These are phyloP conservation scores for Drosophila fungiperda DNA, from an alignment of 2,888 invertebrate genomes.

Conservation along the genomic window DNA sequence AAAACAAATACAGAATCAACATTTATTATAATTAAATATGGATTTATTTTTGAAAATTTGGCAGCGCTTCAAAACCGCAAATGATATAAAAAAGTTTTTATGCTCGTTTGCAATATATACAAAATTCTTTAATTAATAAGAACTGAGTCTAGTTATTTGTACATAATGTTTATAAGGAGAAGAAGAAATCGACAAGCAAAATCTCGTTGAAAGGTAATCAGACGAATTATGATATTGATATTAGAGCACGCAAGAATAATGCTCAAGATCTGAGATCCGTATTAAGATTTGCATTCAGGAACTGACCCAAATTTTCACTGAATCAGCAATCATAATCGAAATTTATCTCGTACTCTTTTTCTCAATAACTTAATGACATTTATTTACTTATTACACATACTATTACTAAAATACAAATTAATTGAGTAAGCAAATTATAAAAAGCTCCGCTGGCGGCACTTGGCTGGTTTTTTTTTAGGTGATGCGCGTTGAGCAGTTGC, in stretches of 20 bases:
- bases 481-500: slow-evolving; percentile 83
- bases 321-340: neutral
- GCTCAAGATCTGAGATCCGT: neutral
- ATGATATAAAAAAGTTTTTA: neutral
- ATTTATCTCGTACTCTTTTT: neutral
- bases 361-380: slow-evolving; percentile 4
- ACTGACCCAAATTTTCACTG: neutral
- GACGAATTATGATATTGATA: neutral
- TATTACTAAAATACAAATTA: slow-evolving; percentile 10
- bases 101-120: too few relatives aligned
- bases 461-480: slow-evolving; percentile 50
- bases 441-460: neutral
- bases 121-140: neutral
- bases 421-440: neutral
- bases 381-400: neutral
- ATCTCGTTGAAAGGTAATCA: neutral
- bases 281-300: neutral
- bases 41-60: neutral
- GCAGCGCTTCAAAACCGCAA: neutral
- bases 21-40: slow-evolving; percentile 35
- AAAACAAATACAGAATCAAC: slow-evolving; percentile 41
- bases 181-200: neutral
- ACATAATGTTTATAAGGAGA: neutral
- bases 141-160: too few relatives aligned
- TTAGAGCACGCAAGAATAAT: neutral